phyloP scores from a whole-genome alignment of 2,888 invertebrate genomes.

The Calliscelio sp. region DNA sequence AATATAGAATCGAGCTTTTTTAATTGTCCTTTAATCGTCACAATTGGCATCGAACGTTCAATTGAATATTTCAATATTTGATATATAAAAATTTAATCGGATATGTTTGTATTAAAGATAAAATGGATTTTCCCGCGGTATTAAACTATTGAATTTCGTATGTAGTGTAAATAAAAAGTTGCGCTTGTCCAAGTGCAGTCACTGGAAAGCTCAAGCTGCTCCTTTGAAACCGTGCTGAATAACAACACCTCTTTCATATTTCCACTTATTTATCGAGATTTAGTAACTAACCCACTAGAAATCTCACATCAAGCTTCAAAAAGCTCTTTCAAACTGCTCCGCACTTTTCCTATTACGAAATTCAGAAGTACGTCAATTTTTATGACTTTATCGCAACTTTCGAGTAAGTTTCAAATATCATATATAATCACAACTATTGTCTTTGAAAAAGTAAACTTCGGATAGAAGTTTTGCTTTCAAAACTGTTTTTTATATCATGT shows the following conservation, averaged over 20 bases:
- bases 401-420: constrained; percentile 24
- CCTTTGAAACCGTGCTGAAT: constrained; percentile 32
- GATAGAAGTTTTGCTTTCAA: no score
- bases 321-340: constrained; percentile 32
- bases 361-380: constrained; percentile 46
- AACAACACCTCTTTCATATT: constrained; percentile 44
- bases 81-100: no score
- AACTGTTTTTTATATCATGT: no score
- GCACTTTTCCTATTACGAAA: constrained; percentile 31
- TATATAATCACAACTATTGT: constrained; percentile 20
- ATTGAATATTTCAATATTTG: no score
- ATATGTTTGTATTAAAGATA: no score
- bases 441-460: background rate
- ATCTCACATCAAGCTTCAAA: constrained; percentile 43
- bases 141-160: no score
- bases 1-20: no score
- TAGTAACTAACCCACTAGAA: constrained; percentile 39
- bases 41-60: no score
- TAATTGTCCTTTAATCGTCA: no score
- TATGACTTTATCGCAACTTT: constrained; percentile 45
- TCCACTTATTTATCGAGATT: constrained; percentile 48
- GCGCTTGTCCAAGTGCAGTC: constrained; percentile 17
- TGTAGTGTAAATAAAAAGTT: background rate
- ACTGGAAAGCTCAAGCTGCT: constrained; percentile 23
- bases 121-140: no score